Evolutionary conservation across 2,113 vertebrate genomes (phyloP), one percentile per base, ranked within the genome.

Genomic region (Poecilia latipinna): DNA sequence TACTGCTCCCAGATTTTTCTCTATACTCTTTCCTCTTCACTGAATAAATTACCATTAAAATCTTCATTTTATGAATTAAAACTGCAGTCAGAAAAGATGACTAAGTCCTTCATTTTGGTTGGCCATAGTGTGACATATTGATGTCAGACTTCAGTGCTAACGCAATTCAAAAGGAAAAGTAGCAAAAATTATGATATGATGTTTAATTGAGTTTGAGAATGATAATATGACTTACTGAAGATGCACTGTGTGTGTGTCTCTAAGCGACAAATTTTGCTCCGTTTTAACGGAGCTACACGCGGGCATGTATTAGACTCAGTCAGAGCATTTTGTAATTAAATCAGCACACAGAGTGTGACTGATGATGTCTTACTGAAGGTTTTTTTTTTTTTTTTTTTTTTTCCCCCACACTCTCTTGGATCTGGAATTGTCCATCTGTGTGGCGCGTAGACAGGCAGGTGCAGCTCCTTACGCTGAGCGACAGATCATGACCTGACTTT

Each of bases 401-500:
- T 35, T 35, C 35, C 35, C 22, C 2, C 8, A 54, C 51, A 79
- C 37, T 77, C 35, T 66, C 26, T 73, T 13, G 12, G 32, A 13
- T n/a, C 42, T 67, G 31, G 68, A 61, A 67, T 48, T 72, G 29
- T 68, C n/a, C 64, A 31, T 26, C 8, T 61, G 69, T 70, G 29
- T 39, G 22, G 3, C 33, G 68, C n/a, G 17, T 19, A 19, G 65
- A 65, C n/a, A 31, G 66, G 72, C 61, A 48, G 72, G 48, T 22
- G 39, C 74, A 60, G 66, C 75, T 66, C 35, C 54, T 13, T 7
- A 68, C 69, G 77, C 60, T 35, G 29, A 61, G 62, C 68, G 22
- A 65, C 68, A 31, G 28, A 74, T 61, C 15, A 31, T 60, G 70
- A 74, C 80, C 61, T 42, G 75, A 83, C 80, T 75, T 77, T 70